Conservation (phyloP, 1,140 invertebrate species). For the Neodiprion virginianus region DNA sequence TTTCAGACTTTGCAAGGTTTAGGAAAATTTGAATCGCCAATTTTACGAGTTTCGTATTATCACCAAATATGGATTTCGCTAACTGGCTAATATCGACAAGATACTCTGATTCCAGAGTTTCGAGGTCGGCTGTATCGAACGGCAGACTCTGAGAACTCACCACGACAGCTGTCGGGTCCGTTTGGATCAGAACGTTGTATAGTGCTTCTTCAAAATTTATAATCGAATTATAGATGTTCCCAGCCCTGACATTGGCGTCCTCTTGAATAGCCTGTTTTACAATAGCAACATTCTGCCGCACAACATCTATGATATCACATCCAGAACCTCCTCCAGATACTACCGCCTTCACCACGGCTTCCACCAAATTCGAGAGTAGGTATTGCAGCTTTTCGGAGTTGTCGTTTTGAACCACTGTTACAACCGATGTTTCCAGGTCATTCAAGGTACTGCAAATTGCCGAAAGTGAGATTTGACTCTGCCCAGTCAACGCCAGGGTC, state of each 20-base stretch:
- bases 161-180: neutral
- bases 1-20: too few species aligned
- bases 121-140: too few species aligned
- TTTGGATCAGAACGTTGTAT: neutral
- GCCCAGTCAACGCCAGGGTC: neutral
- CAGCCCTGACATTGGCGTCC: neutral
- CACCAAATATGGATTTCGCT: too few species aligned
- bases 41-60: too few species aligned
- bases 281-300: neutral
- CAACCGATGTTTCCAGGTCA: slow-evolving; percentile 4
- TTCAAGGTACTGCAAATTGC: neutral
- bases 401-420: neutral
- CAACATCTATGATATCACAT: neutral
- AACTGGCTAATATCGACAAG: too few species aligned
- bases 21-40: too few species aligned
- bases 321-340: neutral
- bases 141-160: neutral
- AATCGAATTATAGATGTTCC: neutral
- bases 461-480: neutral
- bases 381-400: neutral
- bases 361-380: neutral
- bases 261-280: neutral
- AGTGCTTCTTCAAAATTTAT: neutral
- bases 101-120: too few species aligned
- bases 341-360: neutral